phyloP scores from a whole-genome alignment of 2,888 invertebrate species.

The Netelia fuscicornis region DNA sequence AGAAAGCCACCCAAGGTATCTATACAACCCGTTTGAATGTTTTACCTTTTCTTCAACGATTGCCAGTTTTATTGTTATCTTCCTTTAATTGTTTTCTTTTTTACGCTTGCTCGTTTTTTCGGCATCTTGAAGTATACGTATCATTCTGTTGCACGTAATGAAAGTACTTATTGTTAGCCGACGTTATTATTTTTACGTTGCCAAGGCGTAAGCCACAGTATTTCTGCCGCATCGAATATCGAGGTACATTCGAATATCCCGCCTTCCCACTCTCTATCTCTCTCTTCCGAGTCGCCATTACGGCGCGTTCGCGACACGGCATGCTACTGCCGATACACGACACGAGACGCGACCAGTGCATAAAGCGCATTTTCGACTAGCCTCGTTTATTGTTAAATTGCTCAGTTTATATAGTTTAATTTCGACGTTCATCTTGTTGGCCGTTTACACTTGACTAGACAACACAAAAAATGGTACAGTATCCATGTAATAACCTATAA shows the following conservation, averaged over 20 bases:
- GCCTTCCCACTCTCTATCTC: slow-evolving; percentile 16
- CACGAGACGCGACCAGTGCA: slow-evolving; percentile 28
- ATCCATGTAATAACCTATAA: slow-evolving; percentile 22
- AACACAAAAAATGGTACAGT: slow-evolving; percentile 53
- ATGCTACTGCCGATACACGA: slow-evolving; percentile 9
- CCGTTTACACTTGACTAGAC: slow-evolving; percentile 24
- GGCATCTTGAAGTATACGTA: neutral
- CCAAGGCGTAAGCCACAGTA: neutral
- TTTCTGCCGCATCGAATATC: neutral
- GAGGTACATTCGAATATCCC: slow-evolving; percentile 49
- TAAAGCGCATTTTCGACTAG: slow-evolving; percentile 36
- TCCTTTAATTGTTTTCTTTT: slow-evolving; percentile 7
- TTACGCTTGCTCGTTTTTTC: neutral
- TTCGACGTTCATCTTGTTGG: slow-evolving; percentile 24
- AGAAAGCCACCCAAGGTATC: slow-evolving; percentile 89
- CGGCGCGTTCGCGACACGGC: slow-evolving; percentile 53
- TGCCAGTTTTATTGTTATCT: slow-evolving; percentile 18
- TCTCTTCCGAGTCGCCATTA: slow-evolving; percentile 50
- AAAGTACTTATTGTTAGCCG: too few relatives aligned
- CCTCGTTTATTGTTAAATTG: slow-evolving; percentile 27
- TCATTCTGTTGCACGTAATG: neutral
- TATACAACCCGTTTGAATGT: slow-evolving; percentile 69
- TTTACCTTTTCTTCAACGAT: slow-evolving; percentile 21
- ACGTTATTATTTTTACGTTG: slow-evolving; percentile 1
- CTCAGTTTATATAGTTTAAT: slow-evolving; percentile 2